Base-by-base conservation (phyloP, 2,113 vertebrate genomes). In the Corvus moneduloides region DNA sequence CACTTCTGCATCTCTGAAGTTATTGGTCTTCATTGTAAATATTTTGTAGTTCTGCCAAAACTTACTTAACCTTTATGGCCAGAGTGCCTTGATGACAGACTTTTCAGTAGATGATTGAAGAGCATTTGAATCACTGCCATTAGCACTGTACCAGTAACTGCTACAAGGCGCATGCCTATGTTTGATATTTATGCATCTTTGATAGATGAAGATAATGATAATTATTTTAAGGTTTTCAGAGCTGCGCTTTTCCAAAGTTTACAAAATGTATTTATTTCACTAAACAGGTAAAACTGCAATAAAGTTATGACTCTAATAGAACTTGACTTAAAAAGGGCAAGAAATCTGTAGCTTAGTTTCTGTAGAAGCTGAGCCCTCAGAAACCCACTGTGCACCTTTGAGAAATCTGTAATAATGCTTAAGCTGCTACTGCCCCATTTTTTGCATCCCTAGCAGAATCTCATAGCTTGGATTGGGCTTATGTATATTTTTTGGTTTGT, bases 21-120 rank as follows among this genome's bases (percentile, higher is more conserved):
- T 93, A 41, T 72, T 94, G 39, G 62, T 84, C 89, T 87, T 89
- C 94, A 80, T 58, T 79, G 63, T 76, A 90, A 95, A 89, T 90
- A 95, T 76, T 87, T 61, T 21, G 73, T 56, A 89, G 54, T 62
- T 95, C 52, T 88, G 71, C 63, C 62, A 87, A 74, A 90, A 73
- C 62, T 88, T 90, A 55, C 63, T 93, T 86, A 96, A 73, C 73
- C 69, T 85, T 71, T 74, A 37, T 68, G 73, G 76, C 89, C 93
- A 81, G 21, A 46, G 76, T 61, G 55, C 56, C 62, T 92, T 91
- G 66, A 82, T 80, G 88, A 67, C 35, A 89, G 46, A 77, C 46
- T 79, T 71, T 33, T 77, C 33, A 41, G 33, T 32, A 49, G 46
- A 95, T 59, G 39, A 69, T 1, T 56, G 62, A 66, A 64, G 24